These are phyloP conservation scores for Sesia bembeciformis DNA, from an alignment of 2,888 invertebrate genomes.

Conservation along the genomic window DNA sequence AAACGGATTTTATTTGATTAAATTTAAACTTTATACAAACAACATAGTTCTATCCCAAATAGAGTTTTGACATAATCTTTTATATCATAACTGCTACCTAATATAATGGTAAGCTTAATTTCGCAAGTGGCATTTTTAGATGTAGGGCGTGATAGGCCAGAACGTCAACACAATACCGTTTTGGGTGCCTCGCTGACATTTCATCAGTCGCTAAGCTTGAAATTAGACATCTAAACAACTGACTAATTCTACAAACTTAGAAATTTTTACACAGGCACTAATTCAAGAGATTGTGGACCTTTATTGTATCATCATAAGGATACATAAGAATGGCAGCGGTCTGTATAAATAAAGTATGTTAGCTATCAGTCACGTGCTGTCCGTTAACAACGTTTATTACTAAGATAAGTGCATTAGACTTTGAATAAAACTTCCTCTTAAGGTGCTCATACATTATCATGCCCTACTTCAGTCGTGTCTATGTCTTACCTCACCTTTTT, in stretches of 20 bases:
- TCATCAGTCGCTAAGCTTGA: not conserved
- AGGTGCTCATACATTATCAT: not conserved
- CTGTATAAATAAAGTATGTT: too few relatives aligned
- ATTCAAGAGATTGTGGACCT: too few relatives aligned
- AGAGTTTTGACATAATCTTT: too few relatives aligned
- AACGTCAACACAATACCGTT: not conserved
- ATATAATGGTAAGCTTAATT: conserved; percentile 2
- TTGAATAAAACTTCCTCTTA: not conserved
- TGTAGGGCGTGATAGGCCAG: conserved; percentile 5
- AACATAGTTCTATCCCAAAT: too few relatives aligned
- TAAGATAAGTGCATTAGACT: not conserved
- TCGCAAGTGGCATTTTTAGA: conserved; percentile 7
- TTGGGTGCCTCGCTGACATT: not conserved
- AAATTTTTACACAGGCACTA: too few relatives aligned
- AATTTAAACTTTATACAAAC: too few relatives aligned
- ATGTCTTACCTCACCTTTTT: not conserved
- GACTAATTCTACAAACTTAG: not conserved
- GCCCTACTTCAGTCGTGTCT: not conserved
- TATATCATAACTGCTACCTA: too few relatives aligned
- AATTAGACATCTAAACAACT: not conserved
- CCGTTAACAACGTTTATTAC: not conserved
- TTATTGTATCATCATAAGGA: too few relatives aligned
- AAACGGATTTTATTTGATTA: too few relatives aligned
- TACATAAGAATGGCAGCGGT: too few relatives aligned
- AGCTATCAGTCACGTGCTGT: not conserved